Base-by-base conservation (phyloP, 2,797 vertebrate species). In the Ciconia nigra region DNA sequence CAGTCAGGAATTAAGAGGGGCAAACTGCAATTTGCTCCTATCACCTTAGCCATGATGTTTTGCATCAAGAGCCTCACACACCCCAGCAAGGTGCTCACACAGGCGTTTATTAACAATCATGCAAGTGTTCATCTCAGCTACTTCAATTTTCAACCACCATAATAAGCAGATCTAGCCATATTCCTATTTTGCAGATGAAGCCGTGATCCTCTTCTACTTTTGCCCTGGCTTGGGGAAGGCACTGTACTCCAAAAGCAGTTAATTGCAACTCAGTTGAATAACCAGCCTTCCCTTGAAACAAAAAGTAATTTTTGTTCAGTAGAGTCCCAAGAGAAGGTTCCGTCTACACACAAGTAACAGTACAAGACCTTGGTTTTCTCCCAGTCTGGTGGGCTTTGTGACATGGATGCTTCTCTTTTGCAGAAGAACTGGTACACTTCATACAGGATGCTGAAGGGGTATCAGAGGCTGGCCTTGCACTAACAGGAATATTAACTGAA, bases 401-500 rank as follows among this genome's bases (percentile, higher is more conserved):
- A 33, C 47, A 3, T 0, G 13, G 61, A 57, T 12, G 65, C 28
- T 83, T 17, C 70, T n/a, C 19, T n/a, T 9, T 2, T 11, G 41
- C 57, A 78, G 25, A 31, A 58, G 9, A 51, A 0, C 49, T n/a
- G 13, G 1, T 3, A 20, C 20, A 2, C 19, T 33, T 55, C 65
- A 2, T 2, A 4, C 2, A 1, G 5, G 5, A 6, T 3, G 9
- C 2, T 37, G 14, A n/a, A 0, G 4, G 21, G 19, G 7, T 13
- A 17, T 5, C 13, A 0, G 3, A 14, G n/a, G 62, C 52, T 41
- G 22, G 14, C 33, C 58, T 37, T 9, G 31, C 20, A 13, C 22
- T 5, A 22, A 14, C 0, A 33, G 41, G 17, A 59, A 47, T 6
- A 13, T 28, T 16, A 47, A 66, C 25, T 9, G 8, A 9, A 41